Conservation (phyloP, 2,113 vertebrate genomes). For the Podarcis cretensis region DNA sequence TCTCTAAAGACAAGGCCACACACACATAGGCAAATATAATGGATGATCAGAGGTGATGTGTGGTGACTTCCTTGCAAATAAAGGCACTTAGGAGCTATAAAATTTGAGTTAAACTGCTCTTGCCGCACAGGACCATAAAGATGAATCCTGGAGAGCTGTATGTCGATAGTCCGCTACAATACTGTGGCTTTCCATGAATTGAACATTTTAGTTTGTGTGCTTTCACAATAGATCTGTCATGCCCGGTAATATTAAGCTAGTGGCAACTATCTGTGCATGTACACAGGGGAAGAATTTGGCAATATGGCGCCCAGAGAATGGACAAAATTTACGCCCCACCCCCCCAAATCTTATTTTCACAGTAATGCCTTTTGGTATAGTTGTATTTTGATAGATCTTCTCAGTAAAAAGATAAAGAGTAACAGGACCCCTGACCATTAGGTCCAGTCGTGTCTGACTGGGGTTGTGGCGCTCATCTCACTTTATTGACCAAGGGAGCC, state of each 20-base stretch:
- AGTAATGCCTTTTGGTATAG: too few relatives aligned
- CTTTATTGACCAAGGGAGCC: too few relatives aligned
- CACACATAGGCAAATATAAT: too few relatives aligned
- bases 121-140: neutral
- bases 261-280: neutral
- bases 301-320: too few relatives aligned
- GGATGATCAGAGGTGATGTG: too few relatives aligned
- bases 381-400: too few relatives aligned
- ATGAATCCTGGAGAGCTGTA: neutral
- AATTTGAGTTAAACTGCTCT: neutral
- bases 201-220: neutral
- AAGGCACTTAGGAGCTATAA: neutral
- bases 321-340: too few relatives aligned
- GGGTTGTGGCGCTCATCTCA: too few relatives aligned
- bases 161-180: neutral
- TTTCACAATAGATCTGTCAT: neutral
- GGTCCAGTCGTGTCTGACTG: too few relatives aligned
- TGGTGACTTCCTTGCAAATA: neutral
- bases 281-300: too few relatives aligned
- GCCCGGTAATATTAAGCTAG: neutral
- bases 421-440: too few relatives aligned
- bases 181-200: neutral
- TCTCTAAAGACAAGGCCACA: neutral
- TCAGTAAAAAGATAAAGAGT: too few relatives aligned
- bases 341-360: neutral